Base-by-base conservation (phyloP, 1,140 invertebrate genomes). In the Bactericera cockerelli region DNA sequence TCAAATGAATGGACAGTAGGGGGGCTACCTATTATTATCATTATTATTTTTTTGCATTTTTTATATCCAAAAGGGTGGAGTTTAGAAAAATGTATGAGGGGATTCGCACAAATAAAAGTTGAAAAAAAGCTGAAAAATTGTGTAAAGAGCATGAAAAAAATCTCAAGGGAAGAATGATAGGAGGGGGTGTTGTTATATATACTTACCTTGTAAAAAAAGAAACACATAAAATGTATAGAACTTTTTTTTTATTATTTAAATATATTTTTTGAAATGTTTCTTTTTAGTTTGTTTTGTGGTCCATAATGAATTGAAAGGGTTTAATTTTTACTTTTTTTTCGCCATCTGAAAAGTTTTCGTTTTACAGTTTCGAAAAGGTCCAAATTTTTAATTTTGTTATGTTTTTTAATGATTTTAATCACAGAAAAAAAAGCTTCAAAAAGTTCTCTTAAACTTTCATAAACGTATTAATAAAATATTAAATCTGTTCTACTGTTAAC, bases 241-340 rank as follows among this genome's bases (percentile, higher is more conserved):
- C 22, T 49, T 49, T 49, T 49, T n/a, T 49, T 49, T 49, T 49
- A 19, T 49, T 49, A 49, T 19, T 19, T 22, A 49, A 49, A 22
- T 22, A 49, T 6, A n/a, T n/a, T 49, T 49, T 49, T 49, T 49
- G 6, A 49, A 49, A 49, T 49, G 42, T 49, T 49, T 49, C 42
- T 49, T 49, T 49, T 49, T 22, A 49, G 42, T 49, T 49, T 49
- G 42, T n/a, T 49, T 19, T 49, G 42, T 22, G 42, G 42, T 49
- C 42, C 42, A 49, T 49, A 49, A 49, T 49, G 42, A 49, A 49
- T 49, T 49, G 19, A 49, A 49, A 49, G 42, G 42, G 42, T 49
- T 49, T 16, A 49, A 19, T 49, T 49, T 49, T 22, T 49, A 6
- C 22, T 49, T 49, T 4, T 49, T 49, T 49, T 49, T 49, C 8